These are phyloP conservation scores for Oscarella lobularis DNA, from an alignment of 37 sponge, comb jelly and placozoan species.

Conservation along the genomic window DNA sequence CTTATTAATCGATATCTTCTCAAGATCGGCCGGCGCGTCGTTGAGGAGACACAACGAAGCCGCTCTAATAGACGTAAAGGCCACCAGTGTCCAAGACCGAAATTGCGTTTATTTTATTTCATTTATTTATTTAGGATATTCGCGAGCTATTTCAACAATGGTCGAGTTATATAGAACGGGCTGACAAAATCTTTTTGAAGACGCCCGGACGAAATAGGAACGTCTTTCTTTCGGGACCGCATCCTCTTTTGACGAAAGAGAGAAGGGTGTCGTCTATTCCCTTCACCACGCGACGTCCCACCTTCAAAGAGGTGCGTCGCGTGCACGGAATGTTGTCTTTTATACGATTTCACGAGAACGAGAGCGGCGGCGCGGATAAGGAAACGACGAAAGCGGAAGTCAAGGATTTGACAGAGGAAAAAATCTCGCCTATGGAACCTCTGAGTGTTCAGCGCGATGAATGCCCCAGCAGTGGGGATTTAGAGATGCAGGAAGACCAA, in stretches of 20 bases:
- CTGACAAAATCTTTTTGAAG: background rate
- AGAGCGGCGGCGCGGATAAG: too few relatives aligned
- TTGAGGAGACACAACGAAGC: conserved; percentile 3
- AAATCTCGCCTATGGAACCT: too few relatives aligned
- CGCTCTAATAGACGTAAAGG: background rate
- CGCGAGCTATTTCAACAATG: background rate
- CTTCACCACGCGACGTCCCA: conserved; percentile 69
- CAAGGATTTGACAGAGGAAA: too few relatives aligned
- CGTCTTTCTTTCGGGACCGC: background rate
- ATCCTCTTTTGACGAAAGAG: background rate
- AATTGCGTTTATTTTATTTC: background rate
- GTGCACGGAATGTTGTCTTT: conserved; percentile 37
- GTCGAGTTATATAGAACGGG: background rate
- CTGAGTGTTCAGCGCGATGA: too few relatives aligned
- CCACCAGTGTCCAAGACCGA: background rate
- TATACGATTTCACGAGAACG: conserved; percentile 3
- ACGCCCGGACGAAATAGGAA: background rate
- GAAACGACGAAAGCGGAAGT: too few relatives aligned
- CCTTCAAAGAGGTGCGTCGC: conserved; percentile 60
- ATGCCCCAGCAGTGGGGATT: too few relatives aligned
- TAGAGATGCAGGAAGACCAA: too few relatives aligned
- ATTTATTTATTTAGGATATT: background rate
- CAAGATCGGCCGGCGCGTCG: conserved; percentile 1
- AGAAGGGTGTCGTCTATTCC: conserved; percentile 57
- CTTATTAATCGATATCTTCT: background rate